These are phyloP conservation scores for Thamnaconus septentrionalis DNA, from an alignment of 2,113 vertebrate species.

Conservation along the genomic window DNA sequence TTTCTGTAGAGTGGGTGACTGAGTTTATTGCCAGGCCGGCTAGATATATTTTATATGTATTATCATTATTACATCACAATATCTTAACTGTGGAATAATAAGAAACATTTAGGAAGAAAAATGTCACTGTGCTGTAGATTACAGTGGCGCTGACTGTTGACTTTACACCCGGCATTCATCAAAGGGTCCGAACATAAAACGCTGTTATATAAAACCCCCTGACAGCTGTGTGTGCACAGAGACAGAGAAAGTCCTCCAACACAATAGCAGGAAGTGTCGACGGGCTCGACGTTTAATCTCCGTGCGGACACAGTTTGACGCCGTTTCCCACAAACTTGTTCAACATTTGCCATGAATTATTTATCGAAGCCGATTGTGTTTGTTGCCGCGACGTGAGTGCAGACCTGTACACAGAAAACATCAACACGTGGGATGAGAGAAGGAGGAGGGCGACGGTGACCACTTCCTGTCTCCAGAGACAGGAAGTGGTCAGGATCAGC, in stretches of 20 bases:
- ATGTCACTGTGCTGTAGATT: too few species aligned
- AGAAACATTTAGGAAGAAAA: too few species aligned
- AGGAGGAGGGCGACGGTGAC: conserved; percentile 14
- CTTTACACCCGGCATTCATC: neutral
- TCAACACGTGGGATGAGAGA: neutral
- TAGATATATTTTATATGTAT: too few species aligned
- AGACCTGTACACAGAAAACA: neutral
- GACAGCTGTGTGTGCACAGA: conserved; percentile 27
- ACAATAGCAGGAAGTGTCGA: conserved; percentile 67
- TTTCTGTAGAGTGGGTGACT: too few species aligned
- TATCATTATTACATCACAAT: too few species aligned
- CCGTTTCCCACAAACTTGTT: neutral
- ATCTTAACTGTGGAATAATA: too few species aligned
- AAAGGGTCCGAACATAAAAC: neutral
- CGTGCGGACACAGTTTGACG: neutral
- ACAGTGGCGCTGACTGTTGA: too few species aligned
- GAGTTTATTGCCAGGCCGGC: too few species aligned
- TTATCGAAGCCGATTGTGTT: too few species aligned
- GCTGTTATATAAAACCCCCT: conserved; percentile 33
- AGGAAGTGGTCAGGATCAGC: conserved; percentile 58
- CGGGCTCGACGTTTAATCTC: conserved; percentile 34
- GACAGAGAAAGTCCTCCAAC: conserved; percentile 48
- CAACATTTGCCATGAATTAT: too few species aligned
- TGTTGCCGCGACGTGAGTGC: neutral
- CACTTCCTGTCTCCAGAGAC: conserved; percentile 53